Base-by-base conservation (phyloP, 1,140 invertebrate genomes). In the Drosophila obscura region DNA sequence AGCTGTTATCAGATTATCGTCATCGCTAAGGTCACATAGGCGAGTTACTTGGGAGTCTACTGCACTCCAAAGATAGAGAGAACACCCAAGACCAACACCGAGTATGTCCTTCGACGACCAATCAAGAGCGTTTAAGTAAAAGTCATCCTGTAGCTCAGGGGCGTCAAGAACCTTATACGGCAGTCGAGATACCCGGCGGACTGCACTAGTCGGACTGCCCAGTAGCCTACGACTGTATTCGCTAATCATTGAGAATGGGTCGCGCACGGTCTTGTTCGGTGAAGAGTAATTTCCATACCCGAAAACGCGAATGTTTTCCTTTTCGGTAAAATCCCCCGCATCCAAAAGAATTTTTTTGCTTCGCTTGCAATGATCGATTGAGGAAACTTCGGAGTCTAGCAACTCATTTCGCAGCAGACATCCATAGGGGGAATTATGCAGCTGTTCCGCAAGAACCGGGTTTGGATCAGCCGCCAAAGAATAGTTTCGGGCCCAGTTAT, bases 51-150 rank as follows among this genome's bases (percentile, higher is more conserved):
- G 98, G 91, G 98, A 99, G 66, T 97, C 99, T 90, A 97, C 98
- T 0, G 98, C 98, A 78, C 97, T 99, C 99, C 99, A 99, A 50
- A 99, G 92, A 93, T 99, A 99, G 1, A 99, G 98, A 92, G 98
- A 99, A 68, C 96, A 98, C 2, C 98, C 98, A 2, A 99, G 93
- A 0, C 98, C 99, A 11, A 99, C 99, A 92, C 97, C 98, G 16
- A 99, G 94, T 5, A 99, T 97, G 93, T 99, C 99, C 92, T 98
- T 97, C 8, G 97, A 97, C 0, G 98, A 99, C 99, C 99, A 99
- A 92, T 99, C 99, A 3, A 99, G 98, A 48, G 99, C 94, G 93
- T 99, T 99, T 24, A 99, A 92, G 92, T 99, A 99, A 92, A 99
- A 99, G 92, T 99, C 98, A 92, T 99, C 98, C 92, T 99, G 98